Base-by-base conservation (phyloP, 2,888 invertebrate species). In the Drosophila fulvimacula region DNA sequence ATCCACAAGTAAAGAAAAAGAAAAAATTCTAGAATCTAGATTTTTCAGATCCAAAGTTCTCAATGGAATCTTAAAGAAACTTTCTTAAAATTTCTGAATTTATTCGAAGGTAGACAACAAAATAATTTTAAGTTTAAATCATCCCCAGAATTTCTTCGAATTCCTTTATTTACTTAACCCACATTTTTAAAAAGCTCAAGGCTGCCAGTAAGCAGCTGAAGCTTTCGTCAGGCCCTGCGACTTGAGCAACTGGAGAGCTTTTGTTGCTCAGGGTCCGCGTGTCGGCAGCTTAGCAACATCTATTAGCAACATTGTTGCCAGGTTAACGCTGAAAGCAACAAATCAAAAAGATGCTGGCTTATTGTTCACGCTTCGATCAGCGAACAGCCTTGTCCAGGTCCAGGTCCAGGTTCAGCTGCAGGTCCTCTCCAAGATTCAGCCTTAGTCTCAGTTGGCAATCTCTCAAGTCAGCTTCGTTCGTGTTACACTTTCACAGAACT, bases 401-500 rank as follows among this genome's bases (percentile, higher is more conserved):
- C 44, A 24, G 24, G 44, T n/a, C 13, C 9, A 24, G 21, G 15
- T 15, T 1, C 0, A 64, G 65, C 19, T 51, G 30, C 64, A 64
- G 19, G 36, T 10, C 27, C 38, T 38, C 3, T 30, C 9, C 30
- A 30, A 30, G 30, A 24, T 5, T 30, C n/a, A 49, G 51, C 44
- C 46, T 39, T 56, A 41, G 51, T 24, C 48, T 15, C 34, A 21
- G 36, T 24, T 49, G 49, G 15, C 52, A 36, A n/a, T 7, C 52
- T 21, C 52, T 21, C 38, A 5, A 34, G 17, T 42, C 36, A 6
- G 38, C 10, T 36, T 56, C 57, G 66, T 64, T 79, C 38, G 79
- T 84, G 84, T 88, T 85, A 88, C 84, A 85, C 84, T 88, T 85
- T 85, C 89, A 85, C 85, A 87, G 89, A 85, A 89, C 89, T 89